Conservation (phyloP, 2,797 vertebrate species). For the Alauda arvensis region DNA sequence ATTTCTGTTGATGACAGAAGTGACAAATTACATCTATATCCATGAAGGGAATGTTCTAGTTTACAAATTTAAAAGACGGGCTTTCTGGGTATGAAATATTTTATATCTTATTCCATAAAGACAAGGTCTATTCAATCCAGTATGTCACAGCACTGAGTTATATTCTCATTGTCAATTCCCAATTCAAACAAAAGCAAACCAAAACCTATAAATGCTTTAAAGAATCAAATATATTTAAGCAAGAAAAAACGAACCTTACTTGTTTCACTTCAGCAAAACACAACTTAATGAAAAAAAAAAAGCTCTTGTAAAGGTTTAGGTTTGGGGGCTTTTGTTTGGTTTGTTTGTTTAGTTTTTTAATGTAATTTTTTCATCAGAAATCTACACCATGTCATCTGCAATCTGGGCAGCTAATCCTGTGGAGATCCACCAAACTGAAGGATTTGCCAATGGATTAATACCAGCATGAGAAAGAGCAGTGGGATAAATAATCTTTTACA, state of each 20-base stretch:
- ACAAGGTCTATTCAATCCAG: neutral
- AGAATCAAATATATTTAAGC: neutral
- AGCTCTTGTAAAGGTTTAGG: accelerated
- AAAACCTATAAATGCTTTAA: neutral
- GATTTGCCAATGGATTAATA: neutral
- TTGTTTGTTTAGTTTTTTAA: neutral
- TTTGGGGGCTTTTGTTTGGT: neutral
- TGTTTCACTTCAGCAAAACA: neutral
- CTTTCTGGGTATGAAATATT: neutral
- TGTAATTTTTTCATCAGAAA: neutral
- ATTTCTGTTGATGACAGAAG: neutral
- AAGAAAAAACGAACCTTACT: neutral
- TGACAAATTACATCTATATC: neutral
- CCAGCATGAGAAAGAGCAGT: neutral
- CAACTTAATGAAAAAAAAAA: neutral
- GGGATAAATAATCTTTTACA: neutral
- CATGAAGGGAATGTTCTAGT: neutral
- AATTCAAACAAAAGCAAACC: neutral
- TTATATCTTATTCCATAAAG: neutral
- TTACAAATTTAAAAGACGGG: neutral
- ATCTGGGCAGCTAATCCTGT: neutral
- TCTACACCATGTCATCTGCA: neutral
- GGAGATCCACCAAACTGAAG: neutral
- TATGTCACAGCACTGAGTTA: neutral
- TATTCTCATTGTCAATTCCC: neutral